Percentiles rank a stretch among this genome's conserved stretches.
Evolutionary conservation across 2,888 invertebrate genomes (phyloP).

Genomic region (Caenorhabditis angaria): DNA sequence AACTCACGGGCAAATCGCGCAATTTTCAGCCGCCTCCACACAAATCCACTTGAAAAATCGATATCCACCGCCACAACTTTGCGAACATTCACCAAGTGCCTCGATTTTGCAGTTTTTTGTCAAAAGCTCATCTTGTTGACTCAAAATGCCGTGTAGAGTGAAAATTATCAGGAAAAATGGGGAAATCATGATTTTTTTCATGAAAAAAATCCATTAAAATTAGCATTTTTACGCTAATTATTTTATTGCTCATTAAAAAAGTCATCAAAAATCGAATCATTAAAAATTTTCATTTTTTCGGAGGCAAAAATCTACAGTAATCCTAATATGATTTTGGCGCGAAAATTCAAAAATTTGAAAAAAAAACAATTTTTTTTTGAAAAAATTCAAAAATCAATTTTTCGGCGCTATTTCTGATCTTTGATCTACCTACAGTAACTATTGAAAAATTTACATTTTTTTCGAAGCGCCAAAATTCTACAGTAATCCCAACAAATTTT

Average conservation of each 20-base stretch:
- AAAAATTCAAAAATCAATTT: no score
- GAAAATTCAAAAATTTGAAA: no score
- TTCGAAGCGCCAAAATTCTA: background rate
- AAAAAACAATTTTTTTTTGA: no score
- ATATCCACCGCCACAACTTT: background rate
- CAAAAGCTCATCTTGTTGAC: background rate
- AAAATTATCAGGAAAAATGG: no score
- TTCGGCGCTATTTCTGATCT: no score
- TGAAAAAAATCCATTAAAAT: background rate
- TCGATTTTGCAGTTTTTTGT: background rate
- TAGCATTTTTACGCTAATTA: background rate
- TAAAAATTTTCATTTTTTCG: background rate
- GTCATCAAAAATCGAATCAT: background rate
- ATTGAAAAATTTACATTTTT: background rate
- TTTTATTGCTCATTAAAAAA: background rate
- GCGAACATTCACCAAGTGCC: background rate
- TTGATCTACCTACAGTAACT: no score
- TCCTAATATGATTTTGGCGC: no score
- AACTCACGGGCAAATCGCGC: background rate
- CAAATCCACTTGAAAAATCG: background rate
- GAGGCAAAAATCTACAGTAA: background rate
- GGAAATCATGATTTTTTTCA: background rate
- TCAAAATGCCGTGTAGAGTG: no score
- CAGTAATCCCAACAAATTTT: no score
- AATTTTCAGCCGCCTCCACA: background rate